A percentile compares a stretch with the other conserved stretches of the same genome.
phyloP scores from a whole-genome alignment of 2,113 vertebrate species.

The Prochilodus magdalenae region DNA sequence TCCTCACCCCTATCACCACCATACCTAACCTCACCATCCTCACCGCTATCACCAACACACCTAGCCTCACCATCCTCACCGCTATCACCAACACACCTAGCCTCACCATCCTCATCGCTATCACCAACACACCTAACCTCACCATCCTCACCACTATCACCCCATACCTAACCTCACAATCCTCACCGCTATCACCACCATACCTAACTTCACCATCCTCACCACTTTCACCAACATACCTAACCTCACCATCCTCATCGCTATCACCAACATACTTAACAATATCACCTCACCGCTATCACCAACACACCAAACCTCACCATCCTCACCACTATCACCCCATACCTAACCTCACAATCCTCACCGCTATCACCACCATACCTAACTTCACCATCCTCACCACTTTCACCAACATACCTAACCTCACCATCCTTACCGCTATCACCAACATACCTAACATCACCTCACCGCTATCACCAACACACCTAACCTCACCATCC shows the following conservation, averaged over 20 bases:
- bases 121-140: too few relatives aligned
- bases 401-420: too few relatives aligned
- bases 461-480: too few relatives aligned
- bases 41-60: neutral
- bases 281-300: neutral
- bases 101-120: neutral
- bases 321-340: neutral
- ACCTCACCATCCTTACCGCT: too few relatives aligned
- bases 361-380: neutral
- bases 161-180: neutral
- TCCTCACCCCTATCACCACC: neutral
- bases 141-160: neutral
- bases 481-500: too few relatives aligned
- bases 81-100: too few relatives aligned
- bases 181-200: neutral
- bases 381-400: neutral
- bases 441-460: too few relatives aligned
- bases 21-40: neutral
- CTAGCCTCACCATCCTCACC: neutral
- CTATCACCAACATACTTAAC: neutral
- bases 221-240: too few relatives aligned
- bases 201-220: too few relatives aligned
- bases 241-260: too few relatives aligned
- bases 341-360: neutral
- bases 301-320: too few relatives aligned